Evolutionary conservation across 2,113 vertebrate species (phyloP), one percentile per base, ranked within the genome.

Genomic region (Brachionichthys hirsutus): DNA sequence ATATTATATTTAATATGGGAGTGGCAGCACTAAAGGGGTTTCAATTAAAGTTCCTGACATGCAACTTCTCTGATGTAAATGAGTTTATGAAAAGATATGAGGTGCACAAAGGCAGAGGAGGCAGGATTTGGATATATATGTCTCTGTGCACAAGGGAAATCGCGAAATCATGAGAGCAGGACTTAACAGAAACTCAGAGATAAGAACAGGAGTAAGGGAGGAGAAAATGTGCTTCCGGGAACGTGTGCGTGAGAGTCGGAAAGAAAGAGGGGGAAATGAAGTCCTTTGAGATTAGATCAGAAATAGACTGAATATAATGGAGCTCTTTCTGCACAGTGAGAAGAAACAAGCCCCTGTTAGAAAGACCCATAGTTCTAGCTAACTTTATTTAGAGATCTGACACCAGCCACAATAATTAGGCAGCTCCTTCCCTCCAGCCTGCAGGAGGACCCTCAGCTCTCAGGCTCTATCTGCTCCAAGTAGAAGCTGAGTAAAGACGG

Each of bases 331-430:
- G 51, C 54, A 58, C 74, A 42, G 30, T 54, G 60, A 78, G 76
- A 69, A 70, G 70, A 77, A 83, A 74, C 44, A 55, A 68, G 52
- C 8, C 24, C 48, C 53, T 59, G 66, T 74, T 66, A 81, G 43
- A 62, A 72, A 75, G 54, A 73, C 43, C 24, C 5, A 68, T 58
- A 59, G 45, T 75, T 20, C 43, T 14, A 8, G 62, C 69, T 67
- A 68, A 69, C 77, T 84, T 77, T 87, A 76, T 87, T 87, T 63
- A 70, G 55, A 51, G 56, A 73, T 85, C 78, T 83, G 67, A 80
- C 80, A 83, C 51, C 54, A 59, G 18, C 49, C 49, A 45, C 49
- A 69, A 60, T 86, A 87, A 89, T 87, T 83, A 85, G 81, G 67
- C 65, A 49, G 63, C 64, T 66, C 57, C 62, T 64, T 74, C 50